Evolutionary conservation across 1,140 invertebrate species (phyloP).

Genomic region (Melitaea cinxia): DNA sequence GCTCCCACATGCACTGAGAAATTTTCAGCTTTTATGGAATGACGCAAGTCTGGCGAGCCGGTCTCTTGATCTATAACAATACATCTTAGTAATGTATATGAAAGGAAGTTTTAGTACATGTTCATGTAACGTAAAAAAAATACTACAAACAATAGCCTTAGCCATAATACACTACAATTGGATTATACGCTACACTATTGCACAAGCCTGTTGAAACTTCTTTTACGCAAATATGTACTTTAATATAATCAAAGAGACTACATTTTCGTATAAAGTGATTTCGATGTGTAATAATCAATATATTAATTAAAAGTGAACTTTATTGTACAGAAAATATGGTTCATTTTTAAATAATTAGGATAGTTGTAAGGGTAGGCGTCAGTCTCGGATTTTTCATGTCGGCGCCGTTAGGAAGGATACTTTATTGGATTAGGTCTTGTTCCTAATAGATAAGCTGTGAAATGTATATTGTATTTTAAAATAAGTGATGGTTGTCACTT

Average conservation of each 20-base stretch:
- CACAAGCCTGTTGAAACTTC: conserved; percentile 13
- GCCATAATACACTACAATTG: conserved; percentile 27
- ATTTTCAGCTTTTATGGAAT: no score
- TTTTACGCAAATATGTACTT: background rate
- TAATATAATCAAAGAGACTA: background rate
- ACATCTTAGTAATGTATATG: no score
- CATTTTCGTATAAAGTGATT: background rate
- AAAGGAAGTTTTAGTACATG: no score
- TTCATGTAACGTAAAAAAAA: conserved; percentile 8
- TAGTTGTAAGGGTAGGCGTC: background rate
- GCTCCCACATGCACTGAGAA: no score
- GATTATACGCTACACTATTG: conserved; percentile 22
- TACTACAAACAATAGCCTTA: conserved; percentile 16
- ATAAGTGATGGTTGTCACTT: no score
- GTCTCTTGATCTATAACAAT: no score
- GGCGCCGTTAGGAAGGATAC: conserved; percentile 21
- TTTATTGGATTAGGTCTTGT: conserved; percentile 29
- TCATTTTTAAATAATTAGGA: background rate
- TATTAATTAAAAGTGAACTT: background rate
- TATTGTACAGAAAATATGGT: background rate
- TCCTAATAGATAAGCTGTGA: conserved; percentile 11
- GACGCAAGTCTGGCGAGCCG: no score
- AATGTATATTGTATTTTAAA: background rate
- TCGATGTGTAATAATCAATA: background rate
- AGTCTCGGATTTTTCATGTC: background rate